Base-by-base conservation (phyloP, 92 coral and sea anemone genomes). In the Plumapathes pennacea region DNA sequence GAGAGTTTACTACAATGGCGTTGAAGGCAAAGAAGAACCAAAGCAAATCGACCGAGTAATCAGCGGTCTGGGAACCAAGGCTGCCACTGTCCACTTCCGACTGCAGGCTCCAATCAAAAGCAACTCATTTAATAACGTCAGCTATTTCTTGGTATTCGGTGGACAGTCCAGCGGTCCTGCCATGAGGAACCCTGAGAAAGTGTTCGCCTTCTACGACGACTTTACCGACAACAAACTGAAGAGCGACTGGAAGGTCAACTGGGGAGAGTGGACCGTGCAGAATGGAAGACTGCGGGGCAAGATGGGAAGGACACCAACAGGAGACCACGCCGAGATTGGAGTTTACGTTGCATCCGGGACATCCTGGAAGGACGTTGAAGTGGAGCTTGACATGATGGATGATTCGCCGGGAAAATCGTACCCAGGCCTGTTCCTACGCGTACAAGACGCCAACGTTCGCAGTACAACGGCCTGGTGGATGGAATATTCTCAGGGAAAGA, bases 391-490 rank as follows among this genome's bases (percentile, higher is more conserved):
- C 33, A 36, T 88, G 27, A 72, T 77, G 85, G 96, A 83, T 50
- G 62, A 77, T n/a, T 58, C 69, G 5, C 28, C 67, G 17, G 21
- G 25, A 7, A 45, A 17, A 5, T 52, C 57, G 14, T 88, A 21
- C 25, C 90, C 96, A 0, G 96, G 96, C 1, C 80, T 86, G 11
- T 77, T 88, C 10, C 51, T 88, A 20, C 57, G 86, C 44, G 56
- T 66, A 11, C 40, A 42, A 27, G 66, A 88, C 22, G 57, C 59
- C 19, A n/a, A 58, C 0, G 21, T 78, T 17, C 46, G 54, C 0
- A 57, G 36, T 3, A 83, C 96, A 6, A 83, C 76, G 14, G 90
- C 76, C 4, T 88, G 96, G 96, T 77, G 86, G 90, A 77, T 88
- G 36, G 77, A 83, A 45, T 88, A 88, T 33, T 15, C 14, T 18